A percentile compares a stretch with the other conserved stretches of the same genome.
Conservation (phyloP, 1,140 invertebrate genomes). For the Sipha flava region DNA sequence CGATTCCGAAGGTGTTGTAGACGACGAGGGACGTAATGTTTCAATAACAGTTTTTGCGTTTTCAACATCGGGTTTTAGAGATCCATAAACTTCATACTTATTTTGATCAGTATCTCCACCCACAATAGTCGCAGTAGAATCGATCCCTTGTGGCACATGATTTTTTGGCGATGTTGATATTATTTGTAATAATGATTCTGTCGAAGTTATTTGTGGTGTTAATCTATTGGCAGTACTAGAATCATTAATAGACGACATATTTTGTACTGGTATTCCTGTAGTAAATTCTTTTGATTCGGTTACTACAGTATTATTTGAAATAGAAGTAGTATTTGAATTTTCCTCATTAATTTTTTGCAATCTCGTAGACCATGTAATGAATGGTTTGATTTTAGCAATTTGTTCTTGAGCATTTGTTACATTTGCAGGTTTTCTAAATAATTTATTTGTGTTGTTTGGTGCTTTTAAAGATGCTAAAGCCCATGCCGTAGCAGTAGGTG, state of each 20-base stretch:
- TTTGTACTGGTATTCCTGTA: not conserved
- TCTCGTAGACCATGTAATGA: constrained; percentile 35
- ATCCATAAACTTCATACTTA: constrained; percentile 23
- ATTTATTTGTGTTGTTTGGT: not conserved
- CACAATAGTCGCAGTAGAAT: not conserved
- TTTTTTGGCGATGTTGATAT: not conserved
- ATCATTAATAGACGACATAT: not conserved
- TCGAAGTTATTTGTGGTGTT: not conserved
- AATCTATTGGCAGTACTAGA: not conserved
- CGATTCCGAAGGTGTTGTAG: not conserved
- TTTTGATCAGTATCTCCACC: constrained; percentile 21
- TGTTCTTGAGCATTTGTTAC: not conserved
- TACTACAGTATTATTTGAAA: not conserved
- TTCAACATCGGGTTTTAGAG: constrained; percentile 12
- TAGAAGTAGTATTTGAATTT: not conserved
- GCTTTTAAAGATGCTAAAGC: constrained; percentile 31
- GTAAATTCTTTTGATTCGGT: not conserved
- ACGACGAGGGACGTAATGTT: constrained; percentile 8
- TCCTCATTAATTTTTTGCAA: constrained; percentile 33
- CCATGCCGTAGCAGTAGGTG: constrained; percentile 31
- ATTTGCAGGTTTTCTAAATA: not conserved
- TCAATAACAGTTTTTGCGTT: constrained; percentile 12
- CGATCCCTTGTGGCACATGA: not conserved
- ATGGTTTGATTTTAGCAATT: constrained; percentile 34
- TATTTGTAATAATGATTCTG: not conserved